Evolutionary conservation across 2,113 vertebrate genomes (phyloP).

Genomic region (Xiphophorus couchianus): DNA sequence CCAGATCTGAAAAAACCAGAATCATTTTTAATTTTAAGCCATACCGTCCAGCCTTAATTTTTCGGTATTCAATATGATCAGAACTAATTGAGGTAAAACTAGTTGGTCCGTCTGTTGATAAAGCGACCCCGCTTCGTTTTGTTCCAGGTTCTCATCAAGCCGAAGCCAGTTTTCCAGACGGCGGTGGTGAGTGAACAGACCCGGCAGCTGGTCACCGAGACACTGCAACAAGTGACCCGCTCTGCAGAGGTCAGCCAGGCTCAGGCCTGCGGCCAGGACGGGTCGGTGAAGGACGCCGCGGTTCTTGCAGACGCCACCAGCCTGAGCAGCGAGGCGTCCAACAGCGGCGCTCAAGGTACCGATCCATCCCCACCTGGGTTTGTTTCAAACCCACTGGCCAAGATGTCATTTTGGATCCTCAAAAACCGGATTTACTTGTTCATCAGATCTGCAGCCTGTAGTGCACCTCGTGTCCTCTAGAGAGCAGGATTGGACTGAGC

Average conservation of each 20-base stretch:
- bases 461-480: slow-evolving; percentile 93
- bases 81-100: too few species aligned
- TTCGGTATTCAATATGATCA: too few species aligned
- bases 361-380: not conserved
- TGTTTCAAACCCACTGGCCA: not conserved
- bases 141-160: slow-evolving; percentile 95
- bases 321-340: slow-evolving; percentile 83
- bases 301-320: slow-evolving; percentile 82
- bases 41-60: not conserved
- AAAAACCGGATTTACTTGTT: not conserved
- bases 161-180: slow-evolving; percentile 96
- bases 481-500: slow-evolving; percentile 95
- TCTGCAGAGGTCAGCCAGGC: slow-evolving; percentile 80
- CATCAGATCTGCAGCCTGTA: slow-evolving; percentile 87
- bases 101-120: not conserved
- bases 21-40: too few species aligned
- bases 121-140: not conserved
- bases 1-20: too few species aligned
- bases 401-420: too few species aligned
- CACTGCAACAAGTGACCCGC: slow-evolving; percentile 92
- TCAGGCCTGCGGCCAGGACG: slow-evolving; percentile 81
- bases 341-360: slow-evolving; percentile 82
- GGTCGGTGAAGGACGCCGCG: slow-evolving; percentile 83
- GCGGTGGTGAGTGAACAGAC: slow-evolving; percentile 96
- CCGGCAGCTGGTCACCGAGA: slow-evolving; percentile 94